Conservation (phyloP, 1,140 invertebrate genomes). For the Drosophila lacteicornis region DNA sequence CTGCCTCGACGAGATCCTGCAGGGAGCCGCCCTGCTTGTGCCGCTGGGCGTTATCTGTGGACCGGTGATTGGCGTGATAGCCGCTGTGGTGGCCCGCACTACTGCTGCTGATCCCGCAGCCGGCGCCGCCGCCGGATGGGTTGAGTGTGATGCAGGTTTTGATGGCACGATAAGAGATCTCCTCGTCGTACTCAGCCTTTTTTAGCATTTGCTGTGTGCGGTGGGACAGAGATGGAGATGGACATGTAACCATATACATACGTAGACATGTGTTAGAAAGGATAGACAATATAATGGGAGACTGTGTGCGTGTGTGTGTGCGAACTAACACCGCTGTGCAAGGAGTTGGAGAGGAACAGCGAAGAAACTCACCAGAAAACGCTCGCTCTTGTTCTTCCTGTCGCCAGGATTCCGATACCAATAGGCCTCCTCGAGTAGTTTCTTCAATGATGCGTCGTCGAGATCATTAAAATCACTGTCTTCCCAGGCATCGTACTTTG, state of each 20-base stretch:
- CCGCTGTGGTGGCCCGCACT: conserved; percentile 32
- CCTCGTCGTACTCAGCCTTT: conserved; percentile 84
- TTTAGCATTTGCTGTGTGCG: conserved; percentile 76
- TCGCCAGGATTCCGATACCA: conserved; percentile 90
- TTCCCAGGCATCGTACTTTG: conserved; percentile 86
- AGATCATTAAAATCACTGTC: conserved; percentile 88
- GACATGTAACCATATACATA: not conserved
- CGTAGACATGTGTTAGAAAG: not conserved
- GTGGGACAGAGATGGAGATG: not conserved
- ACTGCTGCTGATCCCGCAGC: conserved; percentile 34
- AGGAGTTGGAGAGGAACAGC: not conserved
- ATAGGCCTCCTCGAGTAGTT: conserved; percentile 89
- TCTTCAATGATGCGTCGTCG: conserved; percentile 88
- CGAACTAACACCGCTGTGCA: not conserved
- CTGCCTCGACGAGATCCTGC: conserved; percentile 80
- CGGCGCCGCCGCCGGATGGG: conserved; percentile 43
- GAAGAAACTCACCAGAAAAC: conserved; percentile 88
- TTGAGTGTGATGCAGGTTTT: conserved; percentile 69
- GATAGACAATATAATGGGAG: not conserved
- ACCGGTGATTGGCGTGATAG: conserved; percentile 46
- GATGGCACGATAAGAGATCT: conserved; percentile 74
- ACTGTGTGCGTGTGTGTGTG: not conserved
- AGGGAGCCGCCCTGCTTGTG: conserved; percentile 83
- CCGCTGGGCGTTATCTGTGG: conserved; percentile 49
- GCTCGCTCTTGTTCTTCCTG: conserved; percentile 89